Evolutionary conservation across 1,140 invertebrate species (phyloP).

Genomic region (Myzus persicae): DNA sequence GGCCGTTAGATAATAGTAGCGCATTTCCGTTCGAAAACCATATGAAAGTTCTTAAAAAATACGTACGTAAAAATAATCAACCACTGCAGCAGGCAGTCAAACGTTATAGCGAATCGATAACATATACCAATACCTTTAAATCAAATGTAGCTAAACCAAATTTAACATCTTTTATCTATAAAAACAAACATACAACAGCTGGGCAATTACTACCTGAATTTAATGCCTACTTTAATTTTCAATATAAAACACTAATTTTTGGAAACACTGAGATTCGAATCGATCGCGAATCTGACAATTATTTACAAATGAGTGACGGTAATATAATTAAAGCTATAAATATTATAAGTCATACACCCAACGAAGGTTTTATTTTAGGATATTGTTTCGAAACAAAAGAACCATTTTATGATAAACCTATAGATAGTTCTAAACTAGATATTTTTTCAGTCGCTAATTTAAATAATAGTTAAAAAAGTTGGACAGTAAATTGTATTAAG

Average conservation of each 20-base stretch:
- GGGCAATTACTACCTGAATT: too few species aligned
- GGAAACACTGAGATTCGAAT: neutral
- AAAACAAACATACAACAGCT: too few species aligned
- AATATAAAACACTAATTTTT: neutral
- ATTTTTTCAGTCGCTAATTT: constrained; percentile 11
- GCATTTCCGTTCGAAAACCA: constrained; percentile 25
- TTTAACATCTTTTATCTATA: too few species aligned
- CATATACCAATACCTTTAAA: neutral
- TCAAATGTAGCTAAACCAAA: too few species aligned
- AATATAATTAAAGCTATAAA: neutral
- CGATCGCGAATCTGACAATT: neutral
- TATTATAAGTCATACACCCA: neutral
- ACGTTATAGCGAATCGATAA: neutral
- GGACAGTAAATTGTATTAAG: neutral
- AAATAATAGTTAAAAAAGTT: neutral
- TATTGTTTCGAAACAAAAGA: constrained; percentile 3
- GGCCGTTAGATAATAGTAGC: neutral
- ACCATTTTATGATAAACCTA: constrained; percentile 11
- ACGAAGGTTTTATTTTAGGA: constrained; percentile 15
- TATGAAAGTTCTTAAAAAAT: constrained; percentile 20
- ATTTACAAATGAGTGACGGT: neutral
- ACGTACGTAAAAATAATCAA: neutral
- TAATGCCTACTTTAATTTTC: neutral
- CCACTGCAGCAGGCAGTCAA: neutral
- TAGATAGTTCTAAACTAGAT: constrained; percentile 19